Evolutionary conservation across 2,888 invertebrate species (phyloP), one percentile per base, ranked within the genome.

Genomic region (Macrophya alboannulata): DNA sequence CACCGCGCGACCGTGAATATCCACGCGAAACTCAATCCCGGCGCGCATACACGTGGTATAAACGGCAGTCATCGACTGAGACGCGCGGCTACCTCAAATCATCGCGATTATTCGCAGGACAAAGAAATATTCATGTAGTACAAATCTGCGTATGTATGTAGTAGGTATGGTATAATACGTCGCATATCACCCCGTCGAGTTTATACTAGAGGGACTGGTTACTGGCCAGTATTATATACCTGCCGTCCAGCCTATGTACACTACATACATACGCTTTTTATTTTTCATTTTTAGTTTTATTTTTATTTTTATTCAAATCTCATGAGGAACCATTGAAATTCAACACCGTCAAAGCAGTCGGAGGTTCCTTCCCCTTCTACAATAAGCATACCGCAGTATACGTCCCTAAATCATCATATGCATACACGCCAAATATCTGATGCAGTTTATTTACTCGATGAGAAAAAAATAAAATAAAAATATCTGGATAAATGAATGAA

Each of bases 41-140:
- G 43, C 89, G 88, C 91, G 90, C 87, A 90, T 90, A 88, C 90
- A 91, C 91, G 90, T 90, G 91, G 88, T 81, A 55, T 62, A 62
- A 62, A 59, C 43, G 40, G n/a, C 62, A 9, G 81, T 90, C 88
- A 89, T 88, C 88, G 90, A 91, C 91, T 91, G 90, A 88, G 85
- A 88, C 59, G 59, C 89, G 91, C 90, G 90, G 89, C 88, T 89
- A 86, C 86, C 90, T 88, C 88, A 90, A 90, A 90, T 68, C 68
- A 89, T 88, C 88, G 86, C 84, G 88, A 88, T 87, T 88, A 90
- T 90, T 90, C 79, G 79, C 59, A 59, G 31, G 31, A 79, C 79
- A 40, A 59, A 79, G 71, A 71, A 37, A 5, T n/a, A 40, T 9
- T 21, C 21, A 17, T 17, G 40, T 40, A 62, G 62, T 21, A 15